A percentile compares a stretch with the other conserved stretches of the same genome.
phyloP scores from a whole-genome alignment of 2,888 invertebrate species.

The Epicampocera succincta region DNA sequence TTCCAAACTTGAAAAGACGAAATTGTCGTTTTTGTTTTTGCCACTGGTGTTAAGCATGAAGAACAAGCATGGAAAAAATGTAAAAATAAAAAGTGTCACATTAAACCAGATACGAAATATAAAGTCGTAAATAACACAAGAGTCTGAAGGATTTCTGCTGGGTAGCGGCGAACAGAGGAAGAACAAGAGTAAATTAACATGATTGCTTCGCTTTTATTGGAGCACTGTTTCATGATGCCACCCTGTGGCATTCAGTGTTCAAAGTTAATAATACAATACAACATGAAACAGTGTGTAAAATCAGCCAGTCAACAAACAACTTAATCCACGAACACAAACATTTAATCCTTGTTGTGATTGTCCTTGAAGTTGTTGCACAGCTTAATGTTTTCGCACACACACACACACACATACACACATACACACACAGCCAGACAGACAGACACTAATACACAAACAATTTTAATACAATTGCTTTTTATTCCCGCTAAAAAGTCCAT shows the following conservation, averaged over 20 bases:
- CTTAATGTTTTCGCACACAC: slow-evolving; percentile 9
- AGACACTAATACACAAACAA: background rate
- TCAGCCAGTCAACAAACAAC: slow-evolving; percentile 14
- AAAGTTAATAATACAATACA: slow-evolving; percentile 36
- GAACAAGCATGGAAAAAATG: slow-evolving; percentile 1
- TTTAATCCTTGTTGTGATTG: slow-evolving; percentile 37
- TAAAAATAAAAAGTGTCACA: slow-evolving; percentile 1
- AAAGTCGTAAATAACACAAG: slow-evolving; percentile 24
- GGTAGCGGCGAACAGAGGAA: background rate
- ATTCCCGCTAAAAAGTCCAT: background rate
- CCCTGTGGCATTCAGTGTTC: slow-evolving; percentile 15
- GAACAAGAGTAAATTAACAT: slow-evolving; percentile 35
- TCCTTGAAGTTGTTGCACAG: slow-evolving; percentile 31
- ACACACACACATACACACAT: background rate
- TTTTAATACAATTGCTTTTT: slow-evolving; percentile 27
- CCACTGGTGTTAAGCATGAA: background rate
- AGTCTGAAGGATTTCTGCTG: slow-evolving; percentile 10
- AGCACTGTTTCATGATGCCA: slow-evolving; percentile 1
- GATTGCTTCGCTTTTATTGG: slow-evolving; percentile 10
- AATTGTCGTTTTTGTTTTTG: background rate
- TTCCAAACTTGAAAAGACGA: slow-evolving; percentile 3
- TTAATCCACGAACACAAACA: slow-evolving; percentile 29
- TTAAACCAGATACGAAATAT: slow-evolving; percentile 1
- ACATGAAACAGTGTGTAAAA: slow-evolving; percentile 16
- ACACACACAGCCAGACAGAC: no score